phyloP scores from a whole-genome alignment of 1,140 invertebrate genomes.

The Apis laboriosa region DNA sequence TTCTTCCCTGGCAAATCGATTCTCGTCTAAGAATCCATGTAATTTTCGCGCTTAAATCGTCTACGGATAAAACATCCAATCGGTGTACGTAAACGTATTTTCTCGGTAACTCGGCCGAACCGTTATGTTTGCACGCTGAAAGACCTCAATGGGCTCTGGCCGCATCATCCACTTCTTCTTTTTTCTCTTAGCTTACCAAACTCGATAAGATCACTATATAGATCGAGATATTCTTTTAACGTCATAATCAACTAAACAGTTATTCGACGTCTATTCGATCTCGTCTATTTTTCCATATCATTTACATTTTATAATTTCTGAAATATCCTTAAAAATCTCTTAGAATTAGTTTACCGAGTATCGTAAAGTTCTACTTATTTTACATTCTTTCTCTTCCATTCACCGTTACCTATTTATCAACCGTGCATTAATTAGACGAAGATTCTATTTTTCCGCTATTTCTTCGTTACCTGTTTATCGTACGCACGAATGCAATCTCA shows the following conservation, averaged over 20 bases:
- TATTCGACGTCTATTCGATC: too few relatives aligned
- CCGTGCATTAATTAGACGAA: not conserved
- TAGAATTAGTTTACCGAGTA: too few relatives aligned
- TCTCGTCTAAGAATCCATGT: not conserved
- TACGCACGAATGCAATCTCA: conserved; percentile 27
- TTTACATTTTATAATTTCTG: too few relatives aligned
- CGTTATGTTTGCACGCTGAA: conserved; percentile 73
- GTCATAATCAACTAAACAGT: too few relatives aligned
- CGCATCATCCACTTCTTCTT: conserved; percentile 66
- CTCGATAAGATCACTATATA: not conserved
- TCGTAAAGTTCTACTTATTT: not conserved
- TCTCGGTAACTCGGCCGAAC: conserved; percentile 77
- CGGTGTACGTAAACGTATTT: conserved; percentile 11
- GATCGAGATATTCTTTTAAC: not conserved
- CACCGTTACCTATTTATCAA: conserved; percentile 8
- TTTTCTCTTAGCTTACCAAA: conserved; percentile 37
- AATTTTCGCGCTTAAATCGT: not conserved
- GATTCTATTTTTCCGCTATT: not conserved
- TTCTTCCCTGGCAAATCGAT: not conserved
- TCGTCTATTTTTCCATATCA: too few relatives aligned
- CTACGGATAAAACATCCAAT: not conserved
- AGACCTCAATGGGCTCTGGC: conserved; percentile 74
- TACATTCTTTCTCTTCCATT: not conserved
- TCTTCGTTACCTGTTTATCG: conserved; percentile 26
- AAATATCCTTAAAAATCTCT: too few relatives aligned